A percentile compares a stretch with the other conserved stretches of the same genome.
These are phyloP conservation scores for Leptinotarsa juncta DNA, from an alignment of 2,888 invertebrate genomes.

Conservation along the genomic window DNA sequence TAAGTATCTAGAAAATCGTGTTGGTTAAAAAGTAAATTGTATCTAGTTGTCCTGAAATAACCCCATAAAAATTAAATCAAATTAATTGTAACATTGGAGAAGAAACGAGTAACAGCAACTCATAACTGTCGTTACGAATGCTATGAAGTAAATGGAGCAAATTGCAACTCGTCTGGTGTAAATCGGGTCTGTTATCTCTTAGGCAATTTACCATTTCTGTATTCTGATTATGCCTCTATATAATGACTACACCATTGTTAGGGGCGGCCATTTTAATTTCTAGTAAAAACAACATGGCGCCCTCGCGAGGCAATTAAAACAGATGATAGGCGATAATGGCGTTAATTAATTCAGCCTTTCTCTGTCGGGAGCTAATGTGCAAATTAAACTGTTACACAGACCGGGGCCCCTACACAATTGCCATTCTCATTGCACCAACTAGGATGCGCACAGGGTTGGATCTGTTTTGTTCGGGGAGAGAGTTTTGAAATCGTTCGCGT, in stretches of 20 bases:
- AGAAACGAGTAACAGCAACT: constrained; percentile 14
- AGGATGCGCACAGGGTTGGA: constrained; percentile 33
- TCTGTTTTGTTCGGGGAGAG: not conserved
- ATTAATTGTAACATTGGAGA: no score
- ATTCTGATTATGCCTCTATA: constrained; percentile 66
- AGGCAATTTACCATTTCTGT: constrained; percentile 67
- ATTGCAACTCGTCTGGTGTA: constrained; percentile 54
- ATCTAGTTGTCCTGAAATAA: no score
- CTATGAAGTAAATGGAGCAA: constrained; percentile 23
- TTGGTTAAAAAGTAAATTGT: no score
- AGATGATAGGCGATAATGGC: constrained; percentile 69
- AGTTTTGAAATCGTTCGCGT: no score
- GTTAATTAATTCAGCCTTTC: constrained; percentile 68
- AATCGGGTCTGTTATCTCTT: constrained; percentile 63
- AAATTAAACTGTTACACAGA: constrained; percentile 68
- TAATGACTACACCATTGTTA: constrained; percentile 66
- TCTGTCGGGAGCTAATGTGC: constrained; percentile 67
- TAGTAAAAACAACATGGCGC: constrained; percentile 68
- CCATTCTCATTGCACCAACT: constrained; percentile 44
- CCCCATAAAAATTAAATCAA: no score
- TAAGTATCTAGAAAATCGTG: no score
- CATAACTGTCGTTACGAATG: constrained; percentile 7
- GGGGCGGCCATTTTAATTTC: constrained; percentile 67
- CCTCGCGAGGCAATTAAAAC: constrained; percentile 67
- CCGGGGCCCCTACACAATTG: constrained; percentile 57